Evolutionary conservation across 2,888 invertebrate genomes (phyloP).

Genomic region (Caenorhabditis sulstoni): DNA sequence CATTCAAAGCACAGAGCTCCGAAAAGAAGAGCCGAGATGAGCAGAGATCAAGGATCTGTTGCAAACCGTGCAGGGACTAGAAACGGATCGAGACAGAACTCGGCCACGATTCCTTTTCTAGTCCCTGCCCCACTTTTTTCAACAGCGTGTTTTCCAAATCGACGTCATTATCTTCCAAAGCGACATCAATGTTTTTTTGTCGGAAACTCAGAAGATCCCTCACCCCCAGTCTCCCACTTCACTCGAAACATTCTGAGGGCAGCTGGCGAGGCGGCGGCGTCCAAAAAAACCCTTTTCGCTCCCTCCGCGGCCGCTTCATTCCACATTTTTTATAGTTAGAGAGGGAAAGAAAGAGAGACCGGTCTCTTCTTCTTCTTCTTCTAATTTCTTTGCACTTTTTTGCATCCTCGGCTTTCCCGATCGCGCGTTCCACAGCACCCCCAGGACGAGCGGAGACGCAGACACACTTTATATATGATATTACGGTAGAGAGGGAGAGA

Average conservation of each 20-base stretch:
- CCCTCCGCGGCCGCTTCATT: constrained; percentile 1
- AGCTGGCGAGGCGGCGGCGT: constrained; percentile 25
- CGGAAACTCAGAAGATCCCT: not conserved
- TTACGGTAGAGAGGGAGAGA: constrained; percentile 21
- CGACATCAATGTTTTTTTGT: no score
- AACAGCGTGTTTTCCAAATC: no score
- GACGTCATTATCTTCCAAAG: no score
- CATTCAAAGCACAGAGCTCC: not conserved
- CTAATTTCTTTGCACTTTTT: constrained; percentile 63
- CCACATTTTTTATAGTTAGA: constrained; percentile 49
- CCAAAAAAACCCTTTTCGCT: constrained; percentile 22
- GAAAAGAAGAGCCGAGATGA: constrained; percentile 4
- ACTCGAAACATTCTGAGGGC: constrained; percentile 4
- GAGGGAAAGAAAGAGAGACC: constrained; percentile 27
- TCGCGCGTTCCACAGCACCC: constrained; percentile 22
- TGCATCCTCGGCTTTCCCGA: constrained; percentile 16
- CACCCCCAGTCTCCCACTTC: constrained; percentile 1
- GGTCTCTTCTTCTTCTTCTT: constrained; percentile 55
- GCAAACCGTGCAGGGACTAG: not conserved
- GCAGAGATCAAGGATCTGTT: constrained; percentile 5
- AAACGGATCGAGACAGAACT: no score
- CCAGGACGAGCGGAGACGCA: constrained; percentile 31
- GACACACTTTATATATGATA: constrained; percentile 42
- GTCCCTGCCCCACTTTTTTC: no score
- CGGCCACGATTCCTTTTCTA: no score